phyloP scores from a whole-genome alignment of 1,140 invertebrate genomes.

The Solen grandis region DNA sequence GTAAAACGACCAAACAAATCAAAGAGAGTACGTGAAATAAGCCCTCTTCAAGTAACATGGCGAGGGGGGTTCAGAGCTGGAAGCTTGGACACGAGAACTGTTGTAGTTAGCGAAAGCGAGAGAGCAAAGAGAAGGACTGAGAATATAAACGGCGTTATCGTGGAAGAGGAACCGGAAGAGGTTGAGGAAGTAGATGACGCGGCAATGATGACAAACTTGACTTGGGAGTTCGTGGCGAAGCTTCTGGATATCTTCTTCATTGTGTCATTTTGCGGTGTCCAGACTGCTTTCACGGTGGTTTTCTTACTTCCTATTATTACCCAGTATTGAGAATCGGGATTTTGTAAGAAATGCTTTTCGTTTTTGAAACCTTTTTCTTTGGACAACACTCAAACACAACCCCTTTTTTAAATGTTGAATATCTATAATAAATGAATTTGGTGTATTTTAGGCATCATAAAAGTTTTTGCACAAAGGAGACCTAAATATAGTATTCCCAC shows the following conservation, averaged over 20 bases:
- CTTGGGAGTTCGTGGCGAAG: background rate
- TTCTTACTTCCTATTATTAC: conserved; percentile 29
- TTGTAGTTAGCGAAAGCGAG: background rate
- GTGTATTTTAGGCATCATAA: no score
- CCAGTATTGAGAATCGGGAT: background rate
- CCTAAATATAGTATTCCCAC: no score
- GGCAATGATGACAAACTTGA: background rate
- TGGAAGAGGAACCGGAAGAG: background rate
- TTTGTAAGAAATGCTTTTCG: no score
- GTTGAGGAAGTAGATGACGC: background rate
- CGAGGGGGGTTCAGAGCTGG: background rate
- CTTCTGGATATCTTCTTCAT: conserved; percentile 36
- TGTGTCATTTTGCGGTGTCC: conserved; percentile 19
- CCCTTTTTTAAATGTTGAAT: no score
- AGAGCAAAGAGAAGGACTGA: background rate
- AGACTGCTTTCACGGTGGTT: conserved; percentile 18
- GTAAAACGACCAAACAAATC: background rate
- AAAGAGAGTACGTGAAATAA: no score
- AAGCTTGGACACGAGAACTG: background rate
- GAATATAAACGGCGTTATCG: background rate
- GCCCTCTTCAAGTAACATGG: no score
- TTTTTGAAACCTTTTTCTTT: no score
- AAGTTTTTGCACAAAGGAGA: no score
- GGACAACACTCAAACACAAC: no score
- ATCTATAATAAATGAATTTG: no score